Evolutionary conservation across 2,888 invertebrate species (phyloP).

Genomic region (Augiades crinisus): DNA sequence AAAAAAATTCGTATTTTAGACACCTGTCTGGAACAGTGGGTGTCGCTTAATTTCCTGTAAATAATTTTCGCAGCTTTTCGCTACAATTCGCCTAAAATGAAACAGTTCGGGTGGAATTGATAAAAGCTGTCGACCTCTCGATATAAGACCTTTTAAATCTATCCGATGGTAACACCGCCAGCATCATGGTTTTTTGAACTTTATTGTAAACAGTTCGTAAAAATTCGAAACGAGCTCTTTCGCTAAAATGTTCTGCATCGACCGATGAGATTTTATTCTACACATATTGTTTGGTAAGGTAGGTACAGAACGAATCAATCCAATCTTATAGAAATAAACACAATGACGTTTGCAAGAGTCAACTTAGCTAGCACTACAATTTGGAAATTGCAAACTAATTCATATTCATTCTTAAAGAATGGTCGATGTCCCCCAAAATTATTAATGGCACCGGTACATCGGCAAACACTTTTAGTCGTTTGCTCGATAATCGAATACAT

Average conservation of each 20-base stretch:
- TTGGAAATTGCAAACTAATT: constrained; percentile 18
- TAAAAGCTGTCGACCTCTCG: constrained; percentile 45
- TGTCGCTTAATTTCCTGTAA: constrained; percentile 60
- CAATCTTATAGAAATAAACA: constrained; percentile 16
- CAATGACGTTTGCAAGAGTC: constrained; percentile 10
- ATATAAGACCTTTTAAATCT: too few species aligned
- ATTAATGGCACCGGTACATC: constrained; percentile 57
- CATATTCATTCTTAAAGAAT: constrained; percentile 23
- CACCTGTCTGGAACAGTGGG: constrained; percentile 60
- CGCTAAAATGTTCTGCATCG: too few species aligned
- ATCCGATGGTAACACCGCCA: too few species aligned
- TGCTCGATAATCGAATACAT: constrained; percentile 62
- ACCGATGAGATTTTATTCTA: too few species aligned
- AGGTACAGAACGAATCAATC: constrained; percentile 21
- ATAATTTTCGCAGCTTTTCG: constrained; percentile 64
- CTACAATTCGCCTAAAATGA: constrained; percentile 56
- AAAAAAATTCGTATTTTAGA: constrained; percentile 62
- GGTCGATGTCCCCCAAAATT: constrained; percentile 38
- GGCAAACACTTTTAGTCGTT: constrained; percentile 57
- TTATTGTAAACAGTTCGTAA: too few species aligned
- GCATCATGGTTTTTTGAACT: too few species aligned
- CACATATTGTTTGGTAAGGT: too few species aligned
- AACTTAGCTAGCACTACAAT: too few species aligned
- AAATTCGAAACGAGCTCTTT: too few species aligned
- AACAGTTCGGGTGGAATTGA: constrained; percentile 58